A percentile compares a stretch with the other conserved stretches of the same genome.
These are phyloP conservation scores for Odontamblyopus lacepedii DNA, from an alignment of 2,797 vertebrate genomes.

Conservation along the genomic window DNA sequence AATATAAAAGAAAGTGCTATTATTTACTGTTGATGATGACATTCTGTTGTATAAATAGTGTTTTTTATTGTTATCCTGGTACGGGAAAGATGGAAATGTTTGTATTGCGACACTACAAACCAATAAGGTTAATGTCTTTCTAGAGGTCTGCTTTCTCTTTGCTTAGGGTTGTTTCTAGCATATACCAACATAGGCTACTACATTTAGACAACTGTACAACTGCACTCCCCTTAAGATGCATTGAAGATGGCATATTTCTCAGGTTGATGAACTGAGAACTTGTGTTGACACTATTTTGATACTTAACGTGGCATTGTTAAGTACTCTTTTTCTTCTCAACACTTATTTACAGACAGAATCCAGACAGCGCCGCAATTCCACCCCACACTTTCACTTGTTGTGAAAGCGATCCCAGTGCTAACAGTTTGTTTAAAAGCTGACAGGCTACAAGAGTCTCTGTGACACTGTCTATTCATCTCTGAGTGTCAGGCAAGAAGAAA, in stretches of 20 bases:
- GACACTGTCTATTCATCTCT: conserved; percentile 78
- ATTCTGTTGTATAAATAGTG: too few species aligned
- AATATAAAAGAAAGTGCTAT: too few species aligned
- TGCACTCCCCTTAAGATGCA: background rate
- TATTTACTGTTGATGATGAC: too few species aligned
- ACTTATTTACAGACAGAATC: background rate
- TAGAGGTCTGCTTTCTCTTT: background rate
- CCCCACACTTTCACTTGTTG: conserved; percentile 52
- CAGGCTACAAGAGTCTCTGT: conserved; percentile 76
- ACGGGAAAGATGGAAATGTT: too few species aligned
- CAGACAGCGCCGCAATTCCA: conserved; percentile 34
- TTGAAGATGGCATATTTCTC: background rate
- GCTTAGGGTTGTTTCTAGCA: background rate
- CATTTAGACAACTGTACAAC: background rate
- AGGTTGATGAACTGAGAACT: background rate
- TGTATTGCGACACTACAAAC: too few species aligned
- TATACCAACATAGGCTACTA: background rate
- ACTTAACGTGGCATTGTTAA: background rate
- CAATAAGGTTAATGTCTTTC: too few species aligned
- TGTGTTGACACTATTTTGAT: background rate
- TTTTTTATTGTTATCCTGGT: too few species aligned
- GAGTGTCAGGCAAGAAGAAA: conserved; percentile 57
- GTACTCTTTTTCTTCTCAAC: background rate
- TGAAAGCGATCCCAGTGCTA: conserved; percentile 67
- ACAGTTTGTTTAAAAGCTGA: conserved; percentile 78